Evolutionary conservation across 2,113 vertebrate species (phyloP).

Genomic region (Leucoraja erinaceus): DNA sequence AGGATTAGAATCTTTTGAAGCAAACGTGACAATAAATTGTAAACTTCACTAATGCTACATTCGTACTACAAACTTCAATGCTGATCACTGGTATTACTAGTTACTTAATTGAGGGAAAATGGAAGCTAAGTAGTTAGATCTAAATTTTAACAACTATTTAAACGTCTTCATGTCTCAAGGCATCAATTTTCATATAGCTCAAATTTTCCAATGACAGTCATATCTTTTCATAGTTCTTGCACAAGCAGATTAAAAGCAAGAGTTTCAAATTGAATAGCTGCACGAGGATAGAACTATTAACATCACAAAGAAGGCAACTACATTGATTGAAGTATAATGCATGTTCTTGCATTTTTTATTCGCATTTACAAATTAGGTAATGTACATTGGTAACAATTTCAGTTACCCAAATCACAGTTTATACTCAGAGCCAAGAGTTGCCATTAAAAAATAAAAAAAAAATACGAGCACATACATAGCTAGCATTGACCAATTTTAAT

Average conservation of each 20-base stretch:
- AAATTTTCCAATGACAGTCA: background rate
- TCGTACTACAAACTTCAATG: background rate
- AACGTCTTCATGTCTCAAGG: background rate
- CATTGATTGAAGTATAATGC: background rate
- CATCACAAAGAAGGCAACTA: background rate
- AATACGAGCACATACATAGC: background rate
- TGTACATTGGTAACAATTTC: background rate
- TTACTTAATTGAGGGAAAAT: background rate
- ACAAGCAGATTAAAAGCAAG: background rate
- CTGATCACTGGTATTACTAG: background rate
- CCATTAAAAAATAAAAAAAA: background rate
- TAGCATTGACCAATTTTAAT: background rate
- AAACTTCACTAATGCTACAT: background rate
- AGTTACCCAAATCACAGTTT: background rate
- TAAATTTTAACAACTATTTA: background rate
- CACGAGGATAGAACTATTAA: background rate
- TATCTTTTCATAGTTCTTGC: background rate
- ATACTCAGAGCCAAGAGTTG: background rate
- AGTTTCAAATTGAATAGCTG: background rate
- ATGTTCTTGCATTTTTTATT: background rate
- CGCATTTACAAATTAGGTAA: constrained; percentile 11
- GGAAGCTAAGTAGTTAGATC: background rate
- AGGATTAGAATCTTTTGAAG: background rate
- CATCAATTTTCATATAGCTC: background rate
- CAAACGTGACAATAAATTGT: background rate